A percentile compares a stretch with the other conserved stretches of the same genome.
phyloP scores from a whole-genome alignment of 2,888 invertebrate genomes.

The Kuschelorhynchus macadamiae region DNA sequence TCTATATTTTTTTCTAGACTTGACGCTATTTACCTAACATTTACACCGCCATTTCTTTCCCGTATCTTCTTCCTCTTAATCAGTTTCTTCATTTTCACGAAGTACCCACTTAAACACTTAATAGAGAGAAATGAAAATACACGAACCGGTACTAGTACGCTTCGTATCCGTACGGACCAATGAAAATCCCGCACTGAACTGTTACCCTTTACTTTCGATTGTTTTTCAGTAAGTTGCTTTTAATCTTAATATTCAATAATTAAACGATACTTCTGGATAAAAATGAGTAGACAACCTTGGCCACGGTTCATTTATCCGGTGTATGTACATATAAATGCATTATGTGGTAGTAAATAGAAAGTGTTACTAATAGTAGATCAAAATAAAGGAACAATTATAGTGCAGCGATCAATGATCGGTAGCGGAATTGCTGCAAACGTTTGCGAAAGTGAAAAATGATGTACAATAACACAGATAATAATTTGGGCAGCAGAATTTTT shows the following conservation, averaged over 20 bases:
- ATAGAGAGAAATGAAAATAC: no score
- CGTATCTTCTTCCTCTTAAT: conserved; percentile 30
- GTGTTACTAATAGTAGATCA: conserved; percentile 2
- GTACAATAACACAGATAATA: no score
- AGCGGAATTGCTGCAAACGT: no score
- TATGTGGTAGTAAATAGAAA: conserved; percentile 20
- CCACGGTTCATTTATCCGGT: conserved; percentile 28
- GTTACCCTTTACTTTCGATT: conserved; percentile 39
- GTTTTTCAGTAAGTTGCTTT: conserved; percentile 30
- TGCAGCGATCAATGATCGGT: no score
- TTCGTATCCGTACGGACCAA: background rate
- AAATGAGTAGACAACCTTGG: conserved; percentile 44
- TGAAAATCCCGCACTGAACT: conserved; percentile 21
- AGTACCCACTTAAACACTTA: background rate
- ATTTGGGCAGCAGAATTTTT: no score
- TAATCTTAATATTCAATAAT: conserved; percentile 14
- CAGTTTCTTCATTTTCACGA: conserved; percentile 28
- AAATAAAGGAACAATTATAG: no score
- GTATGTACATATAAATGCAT: background rate
- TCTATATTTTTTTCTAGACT: no score
- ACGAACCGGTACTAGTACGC: no score
- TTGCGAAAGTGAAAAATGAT: no score
- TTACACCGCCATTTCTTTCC: background rate
- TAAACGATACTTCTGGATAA: conserved; percentile 23
- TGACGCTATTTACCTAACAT: conserved; percentile 23